Evolutionary conservation across 2,797 vertebrate species (phyloP).

Genomic region (Enteromius unitaeniatus): DNA sequence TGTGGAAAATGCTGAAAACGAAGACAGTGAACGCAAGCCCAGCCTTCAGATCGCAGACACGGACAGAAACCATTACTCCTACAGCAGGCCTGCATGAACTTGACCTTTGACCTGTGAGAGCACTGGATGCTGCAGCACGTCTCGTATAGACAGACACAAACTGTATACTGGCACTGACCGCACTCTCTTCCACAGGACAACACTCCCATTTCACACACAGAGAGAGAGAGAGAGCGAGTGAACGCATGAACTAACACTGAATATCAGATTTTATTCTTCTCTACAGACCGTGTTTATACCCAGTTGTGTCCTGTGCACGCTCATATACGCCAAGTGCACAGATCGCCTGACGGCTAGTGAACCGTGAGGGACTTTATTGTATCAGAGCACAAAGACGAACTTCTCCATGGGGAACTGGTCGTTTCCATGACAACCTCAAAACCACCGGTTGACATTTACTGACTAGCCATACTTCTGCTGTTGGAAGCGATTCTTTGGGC

Average conservation of each 20-base stretch:
- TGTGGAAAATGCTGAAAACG: conserved; percentile 60
- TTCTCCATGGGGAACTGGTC: conserved; percentile 13
- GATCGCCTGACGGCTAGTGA: neutral
- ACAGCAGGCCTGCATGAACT: conserved; percentile 76
- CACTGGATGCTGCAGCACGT: conserved; percentile 55
- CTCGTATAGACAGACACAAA: conserved; percentile 12
- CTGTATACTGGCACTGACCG: conserved; percentile 48
- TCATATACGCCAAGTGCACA: conserved; percentile 1
- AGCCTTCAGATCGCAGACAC: conserved; percentile 79
- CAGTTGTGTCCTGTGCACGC: conserved; percentile 4
- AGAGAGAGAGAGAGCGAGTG: neutral
- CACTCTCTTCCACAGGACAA: conserved; percentile 44
- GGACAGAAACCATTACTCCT: conserved; percentile 81
- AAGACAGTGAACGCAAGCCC: conserved; percentile 80
- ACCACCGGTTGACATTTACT: conserved; percentile 36
- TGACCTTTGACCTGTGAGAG: conserved; percentile 28
- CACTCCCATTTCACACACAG: conserved; percentile 16
- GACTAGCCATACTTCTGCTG: neutral
- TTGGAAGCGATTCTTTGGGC: conserved; percentile 1
- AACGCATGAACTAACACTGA: conserved; percentile 46
- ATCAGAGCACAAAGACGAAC: conserved; percentile 12
- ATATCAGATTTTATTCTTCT: conserved; percentile 15
- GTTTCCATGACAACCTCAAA: conserved; percentile 29
- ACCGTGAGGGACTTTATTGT: conserved; percentile 26
- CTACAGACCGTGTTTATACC: neutral